Conservation (phyloP, 1,140 invertebrate genomes). For the Drosophila pandora region DNA sequence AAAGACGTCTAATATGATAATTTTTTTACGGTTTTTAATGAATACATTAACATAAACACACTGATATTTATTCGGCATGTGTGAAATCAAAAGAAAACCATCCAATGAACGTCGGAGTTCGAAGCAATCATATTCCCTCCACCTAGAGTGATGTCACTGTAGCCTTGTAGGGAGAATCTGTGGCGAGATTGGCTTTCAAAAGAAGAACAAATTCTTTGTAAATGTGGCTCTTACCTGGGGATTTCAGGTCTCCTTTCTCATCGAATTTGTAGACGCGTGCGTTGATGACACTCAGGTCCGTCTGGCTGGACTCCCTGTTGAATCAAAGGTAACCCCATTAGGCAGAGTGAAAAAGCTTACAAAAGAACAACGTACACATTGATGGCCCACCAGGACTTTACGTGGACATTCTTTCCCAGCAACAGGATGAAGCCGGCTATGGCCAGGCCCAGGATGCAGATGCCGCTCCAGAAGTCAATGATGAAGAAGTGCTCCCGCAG, state of each 20-base stretch:
- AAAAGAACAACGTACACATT: slow-evolving; percentile 65
- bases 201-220: not conserved
- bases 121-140: slow-evolving; percentile 20
- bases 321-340: not conserved
- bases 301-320: slow-evolving; percentile 64
- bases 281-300: slow-evolving; percentile 69
- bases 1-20: too few species aligned
- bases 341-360: not conserved
- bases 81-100: not conserved
- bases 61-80: too few species aligned
- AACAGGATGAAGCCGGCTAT: slow-evolving; percentile 66
- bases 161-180: slow-evolving; percentile 66
- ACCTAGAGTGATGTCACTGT: slow-evolving; percentile 69
- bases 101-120: too few species aligned
- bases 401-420: slow-evolving; percentile 67
- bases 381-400: slow-evolving; percentile 72
- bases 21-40: too few species aligned
- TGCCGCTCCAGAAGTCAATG: slow-evolving; percentile 78
- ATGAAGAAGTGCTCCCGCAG: slow-evolving; percentile 75
- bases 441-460: slow-evolving; percentile 67
- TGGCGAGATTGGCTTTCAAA: not conserved
- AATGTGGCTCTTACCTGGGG: slow-evolving; percentile 30
- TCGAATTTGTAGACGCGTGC: slow-evolving; percentile 73
- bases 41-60: not conserved
- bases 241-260: slow-evolving; percentile 68